Evolutionary conservation across 2,113 vertebrate species (phyloP).

Genomic region (Caranx ignobilis): DNA sequence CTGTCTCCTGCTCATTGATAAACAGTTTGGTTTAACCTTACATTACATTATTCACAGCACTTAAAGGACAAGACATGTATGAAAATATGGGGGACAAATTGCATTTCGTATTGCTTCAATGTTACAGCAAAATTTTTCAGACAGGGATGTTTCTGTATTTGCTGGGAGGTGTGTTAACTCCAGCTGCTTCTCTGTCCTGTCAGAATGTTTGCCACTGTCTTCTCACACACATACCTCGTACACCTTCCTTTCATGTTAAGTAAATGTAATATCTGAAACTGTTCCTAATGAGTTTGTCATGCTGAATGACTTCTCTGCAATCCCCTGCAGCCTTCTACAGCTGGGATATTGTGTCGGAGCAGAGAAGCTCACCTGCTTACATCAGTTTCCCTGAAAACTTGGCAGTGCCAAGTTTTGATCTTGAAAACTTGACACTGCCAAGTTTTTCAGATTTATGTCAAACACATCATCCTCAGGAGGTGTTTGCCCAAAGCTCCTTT

Average conservation of each 20-base stretch:
- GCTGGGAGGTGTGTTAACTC: too few species aligned
- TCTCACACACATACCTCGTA: neutral
- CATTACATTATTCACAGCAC: too few species aligned
- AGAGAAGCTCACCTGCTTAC: neutral
- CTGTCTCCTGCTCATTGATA: too few species aligned
- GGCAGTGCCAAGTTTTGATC: slow-evolving; percentile 1
- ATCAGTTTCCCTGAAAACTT: slow-evolving; percentile 7
- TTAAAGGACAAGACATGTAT: too few species aligned
- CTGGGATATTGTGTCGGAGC: neutral
- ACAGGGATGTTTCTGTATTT: too few species aligned
- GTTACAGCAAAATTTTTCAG: too few species aligned
- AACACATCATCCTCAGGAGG: slow-evolving; percentile 33
- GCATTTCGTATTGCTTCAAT: too few species aligned
- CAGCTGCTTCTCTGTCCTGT: too few species aligned
- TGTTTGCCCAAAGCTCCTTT: slow-evolving; percentile 47
- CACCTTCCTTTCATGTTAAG: neutral
- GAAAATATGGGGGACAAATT: too few species aligned
- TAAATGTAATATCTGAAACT: neutral
- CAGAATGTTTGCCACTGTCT: neutral
- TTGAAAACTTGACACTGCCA: slow-evolving; percentile 2
- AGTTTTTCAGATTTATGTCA: slow-evolving; percentile 35
- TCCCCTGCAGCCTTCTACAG: neutral
- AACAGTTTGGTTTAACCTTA: too few species aligned
- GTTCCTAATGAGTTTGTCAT: neutral
- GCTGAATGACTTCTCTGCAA: neutral